Percentiles rank a stretch among this genome's conserved stretches.
Conservation (phyloP, 2,888 invertebrate genomes). For the Allygus modestus region DNA sequence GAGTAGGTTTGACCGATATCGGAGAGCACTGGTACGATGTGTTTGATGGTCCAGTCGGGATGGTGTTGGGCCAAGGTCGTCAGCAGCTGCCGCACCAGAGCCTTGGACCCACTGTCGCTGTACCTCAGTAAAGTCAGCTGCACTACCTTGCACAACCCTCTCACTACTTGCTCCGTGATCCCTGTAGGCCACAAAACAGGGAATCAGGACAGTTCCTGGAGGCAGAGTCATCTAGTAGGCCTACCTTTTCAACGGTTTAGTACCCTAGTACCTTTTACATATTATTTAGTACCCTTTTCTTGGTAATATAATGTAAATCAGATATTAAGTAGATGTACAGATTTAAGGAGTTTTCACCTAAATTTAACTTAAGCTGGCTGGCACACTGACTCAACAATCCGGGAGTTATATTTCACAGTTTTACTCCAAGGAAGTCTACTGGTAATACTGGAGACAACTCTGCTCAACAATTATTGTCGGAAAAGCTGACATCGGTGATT, state of each 20-base stretch:
- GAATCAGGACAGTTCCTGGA: not conserved
- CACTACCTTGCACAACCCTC: conserved; percentile 87
- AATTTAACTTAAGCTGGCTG: too few relatives aligned
- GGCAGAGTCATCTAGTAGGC: not conserved
- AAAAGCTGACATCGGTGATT: too few relatives aligned
- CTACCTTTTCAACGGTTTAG: not conserved
- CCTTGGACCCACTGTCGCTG: conserved; percentile 87
- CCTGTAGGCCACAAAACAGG: conserved; percentile 78
- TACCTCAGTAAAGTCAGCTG: conserved; percentile 88
- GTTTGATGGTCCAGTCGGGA: conserved; percentile 83
- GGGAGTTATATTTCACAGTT: too few relatives aligned
- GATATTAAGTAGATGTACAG: too few relatives aligned
- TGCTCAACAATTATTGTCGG: too few relatives aligned
- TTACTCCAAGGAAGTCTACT: too few relatives aligned
- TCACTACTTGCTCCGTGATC: conserved; percentile 86
- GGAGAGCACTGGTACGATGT: conserved; percentile 80
- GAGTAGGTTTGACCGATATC: conserved; percentile 77
- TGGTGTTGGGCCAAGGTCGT: conserved; percentile 81
- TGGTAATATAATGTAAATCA: too few relatives aligned
- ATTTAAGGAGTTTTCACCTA: too few relatives aligned
- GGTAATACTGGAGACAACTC: too few relatives aligned
- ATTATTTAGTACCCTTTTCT: too few relatives aligned
- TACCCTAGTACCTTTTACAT: too few relatives aligned
- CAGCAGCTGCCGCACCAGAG: conserved; percentile 84
- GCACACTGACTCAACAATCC: too few relatives aligned